Evolutionary conservation across 53 echinoderm and acorn worm genomes (phyloP).

Genomic region (Antedon mediterranea): DNA sequence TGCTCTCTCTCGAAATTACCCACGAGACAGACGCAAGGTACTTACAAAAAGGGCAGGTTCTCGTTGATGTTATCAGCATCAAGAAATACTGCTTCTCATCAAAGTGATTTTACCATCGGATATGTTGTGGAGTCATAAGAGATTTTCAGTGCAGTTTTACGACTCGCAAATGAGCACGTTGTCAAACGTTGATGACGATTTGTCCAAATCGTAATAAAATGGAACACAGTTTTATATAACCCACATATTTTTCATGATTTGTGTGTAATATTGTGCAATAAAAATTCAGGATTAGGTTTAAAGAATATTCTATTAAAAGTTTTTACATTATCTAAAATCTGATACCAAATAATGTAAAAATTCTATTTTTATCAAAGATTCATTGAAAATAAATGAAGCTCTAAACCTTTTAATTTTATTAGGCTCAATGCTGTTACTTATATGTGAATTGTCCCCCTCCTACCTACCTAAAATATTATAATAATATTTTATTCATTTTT

Average conservation of each 20-base stretch:
- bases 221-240: not conserved
- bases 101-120: not conserved
- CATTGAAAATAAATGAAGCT: too few relatives aligned
- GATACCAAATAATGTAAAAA: too few relatives aligned
- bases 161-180: not conserved
- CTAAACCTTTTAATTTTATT: too few relatives aligned
- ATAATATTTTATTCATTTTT: too few relatives aligned
- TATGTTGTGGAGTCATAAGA: not conserved
- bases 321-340: too few relatives aligned
- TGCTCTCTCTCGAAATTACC: not conserved
- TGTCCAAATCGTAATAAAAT: not conserved
- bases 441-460: too few relatives aligned
- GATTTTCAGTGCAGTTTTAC: not conserved
- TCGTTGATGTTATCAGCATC: not conserved
- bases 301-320: too few relatives aligned
- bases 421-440: too few relatives aligned
- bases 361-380: too few relatives aligned
- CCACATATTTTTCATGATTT: not conserved
- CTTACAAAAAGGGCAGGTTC: not conserved
- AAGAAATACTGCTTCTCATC: not conserved
- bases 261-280: too few relatives aligned
- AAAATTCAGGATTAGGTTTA: too few relatives aligned
- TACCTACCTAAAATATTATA: too few relatives aligned
- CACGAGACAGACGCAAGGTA: not conserved
- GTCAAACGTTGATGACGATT: not conserved